phyloP scores from a whole-genome alignment of 2,888 invertebrate species.

The Hemithea aestivaria region DNA sequence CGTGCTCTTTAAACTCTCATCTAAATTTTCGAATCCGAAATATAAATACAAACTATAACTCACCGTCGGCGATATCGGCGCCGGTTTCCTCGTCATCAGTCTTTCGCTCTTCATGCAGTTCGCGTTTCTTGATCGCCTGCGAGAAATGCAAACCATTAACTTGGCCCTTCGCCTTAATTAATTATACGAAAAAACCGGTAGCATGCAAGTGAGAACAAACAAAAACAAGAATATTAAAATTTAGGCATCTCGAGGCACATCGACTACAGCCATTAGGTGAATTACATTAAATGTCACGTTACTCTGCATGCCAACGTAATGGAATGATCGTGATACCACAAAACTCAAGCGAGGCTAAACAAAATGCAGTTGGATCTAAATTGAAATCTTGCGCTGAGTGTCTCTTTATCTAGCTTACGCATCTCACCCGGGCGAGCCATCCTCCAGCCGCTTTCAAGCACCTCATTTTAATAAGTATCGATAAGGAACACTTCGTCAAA shows the following conservation, averaged over 20 bases:
- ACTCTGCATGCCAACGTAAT: conserved; percentile 43
- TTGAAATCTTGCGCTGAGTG: conserved; percentile 67
- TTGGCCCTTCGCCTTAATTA: conserved; percentile 10
- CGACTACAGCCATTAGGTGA: conserved; percentile 39
- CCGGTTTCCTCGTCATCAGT: conserved; percentile 63
- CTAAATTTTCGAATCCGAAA: conserved; percentile 18
- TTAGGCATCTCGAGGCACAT: conserved; percentile 34
- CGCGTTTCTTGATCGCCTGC: conserved; percentile 74
- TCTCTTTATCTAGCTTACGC: conserved; percentile 56
- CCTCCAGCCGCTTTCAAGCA: conserved; percentile 74
- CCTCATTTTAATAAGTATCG: conserved; percentile 67
- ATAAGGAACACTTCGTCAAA: conserved; percentile 49
- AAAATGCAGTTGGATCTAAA: conserved; percentile 65
- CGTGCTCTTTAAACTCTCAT: conserved; percentile 36
- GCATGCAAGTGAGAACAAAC: conserved; percentile 36
- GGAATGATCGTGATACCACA: conserved; percentile 49
- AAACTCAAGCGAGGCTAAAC: conserved; percentile 57
- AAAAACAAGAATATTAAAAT: conserved; percentile 34
- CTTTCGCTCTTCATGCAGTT: conserved; percentile 62
- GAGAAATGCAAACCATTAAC: conserved; percentile 40
- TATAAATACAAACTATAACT: conserved; percentile 37
- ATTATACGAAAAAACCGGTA: conserved; percentile 18
- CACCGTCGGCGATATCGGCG: conserved; percentile 65
- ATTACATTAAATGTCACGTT: conserved; percentile 38
- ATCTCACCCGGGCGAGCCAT: conserved; percentile 77